Base-by-base conservation (phyloP, 2,888 invertebrate genomes). In the Celastrina argiolus region DNA sequence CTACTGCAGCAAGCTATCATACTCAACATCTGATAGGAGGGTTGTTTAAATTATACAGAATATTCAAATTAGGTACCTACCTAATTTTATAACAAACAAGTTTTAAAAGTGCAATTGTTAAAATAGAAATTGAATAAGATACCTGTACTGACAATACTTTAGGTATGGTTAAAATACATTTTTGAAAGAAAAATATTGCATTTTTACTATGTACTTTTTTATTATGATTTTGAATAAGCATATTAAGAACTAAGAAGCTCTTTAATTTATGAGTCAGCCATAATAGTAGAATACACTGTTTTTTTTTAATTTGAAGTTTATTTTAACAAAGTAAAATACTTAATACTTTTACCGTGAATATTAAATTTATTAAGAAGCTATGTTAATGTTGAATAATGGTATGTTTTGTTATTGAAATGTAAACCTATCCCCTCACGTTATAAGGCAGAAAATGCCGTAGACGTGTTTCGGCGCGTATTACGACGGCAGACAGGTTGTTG, bases 81-180 rank as follows among this genome's bases (percentile, higher is more conserved):
- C n/a, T n/a, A n/a, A 16, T 42, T 42, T 42, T 42, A 18, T 16
- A 18, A 45, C 45, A 45, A 45, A 45, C 31, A 7, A 34, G 14
- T 61, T 39, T 61, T 61, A 39, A 6, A 18, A 36, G 61, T 61
- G 61, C 39, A 61, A 39, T 39, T 61, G 61, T 34, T 61, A 61
- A 51, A 61, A 18, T 22, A 59, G 10, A 51, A 51, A 22, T 8
- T 56, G 1, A 14, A 56, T 56, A 18, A 51, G 14, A 22, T 14
- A 14, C 36, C 14, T 18, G 36, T 61, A 61, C 61, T 58, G n/a
- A 34, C 16, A 56, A n/a, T 56, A 56, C 56, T 56, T 56, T 56
- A 56, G 8, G 56, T 28, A 56, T 56, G 28, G 28, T 59, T 8
- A 34, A 61, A 22, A 61, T 61, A 18, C 61, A 14, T 61, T 61